Base-by-base conservation (phyloP, 2,113 vertebrate species). In the Phalacrocorax aristotelis region DNA sequence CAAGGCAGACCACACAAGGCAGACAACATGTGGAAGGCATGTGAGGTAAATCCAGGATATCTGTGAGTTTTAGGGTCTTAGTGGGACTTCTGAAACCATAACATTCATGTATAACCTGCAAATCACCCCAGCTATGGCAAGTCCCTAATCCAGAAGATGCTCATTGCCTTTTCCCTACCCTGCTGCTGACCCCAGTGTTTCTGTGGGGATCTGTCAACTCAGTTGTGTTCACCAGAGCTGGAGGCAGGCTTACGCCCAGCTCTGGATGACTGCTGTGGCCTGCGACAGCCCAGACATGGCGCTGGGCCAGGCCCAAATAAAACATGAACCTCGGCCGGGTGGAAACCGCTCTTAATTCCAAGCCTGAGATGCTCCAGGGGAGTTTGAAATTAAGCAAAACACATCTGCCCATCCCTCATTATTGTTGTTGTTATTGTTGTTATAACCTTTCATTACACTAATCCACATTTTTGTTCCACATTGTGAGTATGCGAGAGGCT, bases 401-500 rank as follows among this genome's bases (percentile, higher is more conserved):
- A 80, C 90, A 97, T 95, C 95, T 94, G 93, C 79, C 94, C 90
- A 48, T 93, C 89, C 64, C 78, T 96, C 83, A 92, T 96, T 92
- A 96, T 91, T 93, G 88, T 80, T 83, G 90, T 57, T 91, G 94
- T 97, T 96, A 95, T 93, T 96, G 94, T 90, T 95, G 94, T 96
- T 97, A 94, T 95, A 98, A 97, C 87, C 95, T 95, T 97, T 98
- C 83, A 96, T 97, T 89, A 86, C 96, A 81, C 90, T 93, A 90
- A 97, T 92, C 80, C 93, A 26, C 84, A 72, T 83, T 95, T 97
- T 95, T 94, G 94, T 91, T 98, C 93, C 96, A 92, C 97, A 80
- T 90, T 91, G 87, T 61, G 90, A 88, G 91, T 74, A 92, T 81
- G 86, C 3, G 58, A 96, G 95, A 91, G 89, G 81, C 87, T 96